Evolutionary conservation across 1,140 invertebrate species (phyloP).

Genomic region (Pissodes strobi): DNA sequence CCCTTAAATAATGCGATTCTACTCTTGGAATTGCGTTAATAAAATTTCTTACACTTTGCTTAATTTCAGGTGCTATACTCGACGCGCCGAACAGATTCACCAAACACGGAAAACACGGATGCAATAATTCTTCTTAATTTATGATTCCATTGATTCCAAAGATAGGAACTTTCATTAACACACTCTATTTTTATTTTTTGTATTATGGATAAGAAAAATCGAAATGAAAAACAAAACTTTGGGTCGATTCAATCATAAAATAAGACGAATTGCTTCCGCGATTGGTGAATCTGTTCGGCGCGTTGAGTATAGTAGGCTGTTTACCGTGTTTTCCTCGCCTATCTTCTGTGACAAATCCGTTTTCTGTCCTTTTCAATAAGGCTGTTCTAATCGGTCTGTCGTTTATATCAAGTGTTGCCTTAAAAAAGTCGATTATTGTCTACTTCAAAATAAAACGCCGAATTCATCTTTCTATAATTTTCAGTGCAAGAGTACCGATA

Average conservation of each 20-base stretch:
- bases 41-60: constrained; percentile 26
- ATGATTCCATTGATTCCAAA: no score
- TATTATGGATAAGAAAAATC: no score
- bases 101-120: no score
- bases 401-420: constrained; percentile 26
- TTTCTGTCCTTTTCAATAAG: constrained; percentile 16
- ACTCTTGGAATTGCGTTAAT: constrained; percentile 41
- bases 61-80: constrained; percentile 31
- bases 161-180: no score
- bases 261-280: no score
- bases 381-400: constrained; percentile 7
- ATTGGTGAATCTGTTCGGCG: no score
- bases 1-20: no score
- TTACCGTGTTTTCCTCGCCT: constrained; percentile 16
- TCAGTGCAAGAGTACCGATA: constrained; percentile 22
- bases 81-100: no score
- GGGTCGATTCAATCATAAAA: no score
- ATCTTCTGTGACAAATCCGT: constrained; percentile 15
- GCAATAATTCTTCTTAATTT: no score
- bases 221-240: no score
- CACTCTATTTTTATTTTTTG: no score
- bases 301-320: constrained; percentile 14
- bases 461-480: constrained; percentile 5
- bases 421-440: constrained; percentile 7
- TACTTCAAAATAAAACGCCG: constrained; percentile 28